phyloP scores from a whole-genome alignment of 2,888 invertebrate genomes.

The Pyrrhia umbra region DNA sequence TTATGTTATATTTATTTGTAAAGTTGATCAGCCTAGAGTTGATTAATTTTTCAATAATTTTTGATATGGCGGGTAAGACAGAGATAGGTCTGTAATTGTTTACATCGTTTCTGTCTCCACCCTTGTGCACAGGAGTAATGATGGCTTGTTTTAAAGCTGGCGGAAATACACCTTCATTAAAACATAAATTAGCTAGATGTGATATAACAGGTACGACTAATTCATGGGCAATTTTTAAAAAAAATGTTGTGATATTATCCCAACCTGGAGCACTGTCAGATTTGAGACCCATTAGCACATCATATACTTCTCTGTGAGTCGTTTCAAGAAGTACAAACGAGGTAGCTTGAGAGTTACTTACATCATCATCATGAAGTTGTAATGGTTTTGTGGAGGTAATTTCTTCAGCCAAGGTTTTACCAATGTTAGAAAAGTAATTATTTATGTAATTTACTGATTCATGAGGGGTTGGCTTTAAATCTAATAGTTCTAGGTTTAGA shows the following conservation, averaged over 20 bases:
- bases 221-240: slow-evolving; percentile 10
- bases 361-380: no score
- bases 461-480: background rate
- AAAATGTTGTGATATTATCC: slow-evolving; percentile 3
- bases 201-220: background rate
- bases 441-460: no score
- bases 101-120: background rate
- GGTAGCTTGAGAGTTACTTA: slow-evolving; percentile 1
- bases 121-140: slow-evolving; percentile 7
- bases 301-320: background rate
- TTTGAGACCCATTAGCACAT: slow-evolving; percentile 1
- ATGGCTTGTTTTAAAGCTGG: slow-evolving; percentile 1
- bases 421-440: slow-evolving; percentile 13
- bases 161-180: background rate
- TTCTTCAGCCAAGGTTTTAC: background rate
- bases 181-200: background rate
- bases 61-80: no score
- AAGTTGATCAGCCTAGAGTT: no score
- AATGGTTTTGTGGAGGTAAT: slow-evolving; percentile 1
- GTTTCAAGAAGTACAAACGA: slow-evolving; percentile 7
- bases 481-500: background rate
- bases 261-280: slow-evolving; percentile 8
- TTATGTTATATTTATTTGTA: no score
- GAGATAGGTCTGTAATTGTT: no score
- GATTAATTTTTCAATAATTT: no score